A percentile compares a stretch with the other conserved stretches of the same genome.
phyloP scores from a whole-genome alignment of 1,140 invertebrate genomes.

The Agrypnia vestita region DNA sequence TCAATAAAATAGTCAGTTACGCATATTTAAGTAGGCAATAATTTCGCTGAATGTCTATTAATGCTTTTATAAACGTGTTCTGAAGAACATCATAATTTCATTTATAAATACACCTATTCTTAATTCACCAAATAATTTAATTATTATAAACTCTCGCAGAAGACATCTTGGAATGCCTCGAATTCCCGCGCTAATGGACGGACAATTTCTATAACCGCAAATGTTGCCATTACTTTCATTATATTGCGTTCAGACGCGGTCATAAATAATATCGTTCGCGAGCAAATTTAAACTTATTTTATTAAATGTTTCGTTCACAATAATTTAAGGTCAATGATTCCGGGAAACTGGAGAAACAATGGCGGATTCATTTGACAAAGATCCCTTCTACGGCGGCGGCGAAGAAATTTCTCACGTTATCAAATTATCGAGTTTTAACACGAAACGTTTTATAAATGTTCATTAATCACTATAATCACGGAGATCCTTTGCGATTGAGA shows the following conservation, averaged over 20 bases:
- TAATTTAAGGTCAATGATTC: background rate
- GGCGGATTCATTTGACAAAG: background rate
- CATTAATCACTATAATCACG: too few relatives aligned
- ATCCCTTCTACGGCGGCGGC: background rate
- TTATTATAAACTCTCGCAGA: too few relatives aligned
- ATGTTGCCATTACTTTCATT: slow-evolving; percentile 19
- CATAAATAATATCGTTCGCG: slow-evolving; percentile 6
- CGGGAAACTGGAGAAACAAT: background rate
- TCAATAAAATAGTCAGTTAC: too few relatives aligned
- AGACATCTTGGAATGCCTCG: too few relatives aligned
- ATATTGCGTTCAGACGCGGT: slow-evolving; percentile 10
- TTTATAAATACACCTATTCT: too few relatives aligned
- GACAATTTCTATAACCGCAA: slow-evolving; percentile 15
- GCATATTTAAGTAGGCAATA: too few relatives aligned
- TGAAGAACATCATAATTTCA: too few relatives aligned
- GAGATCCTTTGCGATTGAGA: too few relatives aligned
- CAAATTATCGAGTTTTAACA: background rate
- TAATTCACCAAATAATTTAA: too few relatives aligned
- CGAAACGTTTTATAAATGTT: too few relatives aligned
- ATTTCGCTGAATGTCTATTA: too few relatives aligned
- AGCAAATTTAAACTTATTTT: slow-evolving; percentile 1
- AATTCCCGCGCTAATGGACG: background rate
- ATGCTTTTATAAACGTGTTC: too few relatives aligned
- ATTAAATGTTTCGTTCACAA: background rate
- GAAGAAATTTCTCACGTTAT: background rate